Conservation (phyloP, 2,113 vertebrate species). For the Neotragus moschatus region DNA sequence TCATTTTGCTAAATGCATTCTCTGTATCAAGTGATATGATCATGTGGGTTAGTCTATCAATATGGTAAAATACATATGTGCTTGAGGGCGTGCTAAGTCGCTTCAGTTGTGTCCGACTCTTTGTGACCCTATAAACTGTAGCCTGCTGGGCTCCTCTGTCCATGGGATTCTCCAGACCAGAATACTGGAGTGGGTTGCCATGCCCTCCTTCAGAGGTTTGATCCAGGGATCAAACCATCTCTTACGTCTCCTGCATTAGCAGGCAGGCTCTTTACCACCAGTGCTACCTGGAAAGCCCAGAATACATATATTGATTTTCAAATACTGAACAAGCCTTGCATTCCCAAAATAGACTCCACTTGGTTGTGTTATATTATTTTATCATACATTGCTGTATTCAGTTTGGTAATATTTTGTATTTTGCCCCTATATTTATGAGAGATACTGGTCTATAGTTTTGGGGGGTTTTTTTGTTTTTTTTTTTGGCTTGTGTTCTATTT, state of each 20-base stretch:
- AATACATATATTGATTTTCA: not conserved
- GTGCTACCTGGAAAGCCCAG: not conserved
- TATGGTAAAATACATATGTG: not conserved
- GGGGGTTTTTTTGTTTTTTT: not conserved
- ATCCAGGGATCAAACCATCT: not conserved
- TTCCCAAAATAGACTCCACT: not conserved
- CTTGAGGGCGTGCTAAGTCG: not conserved
- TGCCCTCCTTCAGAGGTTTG: not conserved
- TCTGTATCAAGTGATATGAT: not conserved
- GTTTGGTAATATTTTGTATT: not conserved
- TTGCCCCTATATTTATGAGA: not conserved
- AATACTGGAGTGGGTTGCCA: not conserved
- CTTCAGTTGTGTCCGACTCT: not conserved
- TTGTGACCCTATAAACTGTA: not conserved
- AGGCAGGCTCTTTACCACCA: not conserved
- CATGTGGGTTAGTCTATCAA: not conserved
- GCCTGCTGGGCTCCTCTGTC: not conserved
- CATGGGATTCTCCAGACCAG: not conserved
- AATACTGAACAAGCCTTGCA: not conserved
- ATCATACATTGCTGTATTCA: not conserved
- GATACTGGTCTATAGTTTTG: not conserved
- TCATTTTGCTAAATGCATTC: not conserved
- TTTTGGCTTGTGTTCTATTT: not conserved
- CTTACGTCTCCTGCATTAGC: not conserved
- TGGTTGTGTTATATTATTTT: not conserved